phyloP scores from a whole-genome alignment of 1,140 invertebrate species.

The Bradysia coprophila region DNA sequence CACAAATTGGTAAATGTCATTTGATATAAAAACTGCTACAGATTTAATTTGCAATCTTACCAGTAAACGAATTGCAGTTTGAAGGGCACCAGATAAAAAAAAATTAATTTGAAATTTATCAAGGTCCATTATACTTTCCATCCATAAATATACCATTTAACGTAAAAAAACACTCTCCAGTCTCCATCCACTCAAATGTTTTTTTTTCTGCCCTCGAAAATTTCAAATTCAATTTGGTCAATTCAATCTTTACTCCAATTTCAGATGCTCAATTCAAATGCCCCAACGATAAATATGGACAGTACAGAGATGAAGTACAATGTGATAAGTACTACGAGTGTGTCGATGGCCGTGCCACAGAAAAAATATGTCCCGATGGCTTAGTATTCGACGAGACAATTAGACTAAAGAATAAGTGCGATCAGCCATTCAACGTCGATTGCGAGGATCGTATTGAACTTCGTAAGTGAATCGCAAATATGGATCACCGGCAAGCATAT shows the following conservation, averaged over 20 bases:
- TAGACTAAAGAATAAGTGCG: constrained; percentile 73
- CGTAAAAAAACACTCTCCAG: neutral
- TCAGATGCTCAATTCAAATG: constrained; percentile 54
- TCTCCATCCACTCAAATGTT: neutral
- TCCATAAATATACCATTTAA: neutral
- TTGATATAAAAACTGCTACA: neutral
- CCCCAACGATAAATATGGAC: constrained; percentile 49
- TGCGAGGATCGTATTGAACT: constrained; percentile 68
- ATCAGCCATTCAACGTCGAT: constrained; percentile 78
- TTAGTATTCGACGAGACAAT: constrained; percentile 69
- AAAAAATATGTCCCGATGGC: constrained; percentile 68
- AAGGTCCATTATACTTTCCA: neutral
- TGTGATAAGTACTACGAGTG: constrained; percentile 79
- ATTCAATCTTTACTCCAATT: constrained; percentile 4
- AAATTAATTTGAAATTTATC: neutral
- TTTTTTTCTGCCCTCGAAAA: neutral
- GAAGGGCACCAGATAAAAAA: neutral
- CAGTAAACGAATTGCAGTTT: neutral
- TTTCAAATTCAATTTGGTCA: constrained; percentile 5
- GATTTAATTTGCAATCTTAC: neutral
- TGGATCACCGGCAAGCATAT: neutral
- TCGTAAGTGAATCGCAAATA: constrained; percentile 42
- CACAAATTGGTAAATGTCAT: too few relatives aligned
- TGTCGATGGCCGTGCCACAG: constrained; percentile 44
- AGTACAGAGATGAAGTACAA: constrained; percentile 56